A percentile compares a stretch with the other conserved stretches of the same genome.
These are phyloP conservation scores for Rutilus rutilus DNA, from an alignment of 2,113 vertebrate species.

Conservation along the genomic window DNA sequence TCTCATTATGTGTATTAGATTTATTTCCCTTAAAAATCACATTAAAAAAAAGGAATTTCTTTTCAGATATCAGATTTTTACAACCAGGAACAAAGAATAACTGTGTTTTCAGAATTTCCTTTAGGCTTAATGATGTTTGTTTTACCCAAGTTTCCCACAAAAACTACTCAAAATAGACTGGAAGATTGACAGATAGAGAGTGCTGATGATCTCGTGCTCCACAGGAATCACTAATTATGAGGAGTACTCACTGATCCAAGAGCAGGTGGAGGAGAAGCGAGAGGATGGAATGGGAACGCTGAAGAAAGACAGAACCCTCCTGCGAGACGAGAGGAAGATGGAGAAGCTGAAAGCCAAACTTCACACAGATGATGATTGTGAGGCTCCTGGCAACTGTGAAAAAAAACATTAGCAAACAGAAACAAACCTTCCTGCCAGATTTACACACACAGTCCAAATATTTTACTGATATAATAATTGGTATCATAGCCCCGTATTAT, in stretches of 20 bases:
- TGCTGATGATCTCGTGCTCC: conserved; percentile 40
- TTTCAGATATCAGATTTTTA: neutral
- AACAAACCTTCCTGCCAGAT: neutral
- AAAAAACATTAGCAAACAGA: conserved; percentile 2
- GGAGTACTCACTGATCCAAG: conserved; percentile 98
- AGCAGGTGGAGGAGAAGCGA: conserved; percentile 89
- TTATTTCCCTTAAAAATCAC: neutral
- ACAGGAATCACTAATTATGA: conserved; percentile 99
- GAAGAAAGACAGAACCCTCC: conserved; percentile 91
- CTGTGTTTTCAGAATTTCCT: conserved; percentile 29
- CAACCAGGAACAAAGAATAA: neutral
- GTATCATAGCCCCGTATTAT: neutral
- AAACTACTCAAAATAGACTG: conserved; percentile 41
- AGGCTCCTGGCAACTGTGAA: conserved; percentile 67
- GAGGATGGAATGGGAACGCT: conserved; percentile 92
- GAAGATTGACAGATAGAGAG: neutral
- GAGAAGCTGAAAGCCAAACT: conserved; percentile 98
- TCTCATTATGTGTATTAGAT: neutral
- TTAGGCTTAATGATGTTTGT: conserved; percentile 34
- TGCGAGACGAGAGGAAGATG: conserved; percentile 97
- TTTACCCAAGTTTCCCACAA: conserved; percentile 56
- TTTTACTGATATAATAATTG: neutral
- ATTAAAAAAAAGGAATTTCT: neutral
- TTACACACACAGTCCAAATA: conserved; percentile 2
- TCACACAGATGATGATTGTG: conserved; percentile 97